Conservation (phyloP, 2,113 vertebrate species). For the Hippocampus mohnikei region DNA sequence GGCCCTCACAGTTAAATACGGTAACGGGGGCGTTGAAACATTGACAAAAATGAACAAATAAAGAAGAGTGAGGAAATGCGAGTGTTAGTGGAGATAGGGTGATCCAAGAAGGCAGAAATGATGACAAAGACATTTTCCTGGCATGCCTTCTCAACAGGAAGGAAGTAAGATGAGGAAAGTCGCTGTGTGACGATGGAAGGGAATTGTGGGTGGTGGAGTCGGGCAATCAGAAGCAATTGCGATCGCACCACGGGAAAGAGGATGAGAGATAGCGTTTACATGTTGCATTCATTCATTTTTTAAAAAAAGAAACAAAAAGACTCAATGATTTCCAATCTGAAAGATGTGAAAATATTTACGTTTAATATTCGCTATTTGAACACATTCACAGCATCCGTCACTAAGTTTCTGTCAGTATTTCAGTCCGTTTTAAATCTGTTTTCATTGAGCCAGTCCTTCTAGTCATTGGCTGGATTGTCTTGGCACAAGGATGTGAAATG, state of each 20-base stretch:
- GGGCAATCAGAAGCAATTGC: slow-evolving; percentile 35
- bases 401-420: no score
- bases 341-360: no score
- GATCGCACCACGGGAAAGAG: slow-evolving; percentile 32
- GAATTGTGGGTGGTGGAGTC: slow-evolving; percentile 47
- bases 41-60: slow-evolving; percentile 1
- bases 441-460: no score
- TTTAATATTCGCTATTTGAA: no score
- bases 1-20: slow-evolving; percentile 17
- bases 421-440: no score
- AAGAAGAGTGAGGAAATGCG: not conserved
- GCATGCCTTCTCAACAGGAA: slow-evolving; percentile 44
- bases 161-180: slow-evolving; percentile 46
- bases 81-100: slow-evolving; percentile 23
- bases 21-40: not conserved
- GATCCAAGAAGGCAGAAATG: slow-evolving; percentile 38
- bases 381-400: no score
- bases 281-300: no score
- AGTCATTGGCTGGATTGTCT: no score
- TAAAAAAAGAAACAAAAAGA: no score
- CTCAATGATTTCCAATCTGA: no score
- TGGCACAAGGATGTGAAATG: no score
- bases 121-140: slow-evolving; percentile 46
- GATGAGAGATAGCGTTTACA: slow-evolving; percentile 9
- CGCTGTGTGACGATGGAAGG: slow-evolving; percentile 30